Base-by-base conservation (phyloP, 2,113 vertebrate genomes). In the Odobenus rosmarus region DNA sequence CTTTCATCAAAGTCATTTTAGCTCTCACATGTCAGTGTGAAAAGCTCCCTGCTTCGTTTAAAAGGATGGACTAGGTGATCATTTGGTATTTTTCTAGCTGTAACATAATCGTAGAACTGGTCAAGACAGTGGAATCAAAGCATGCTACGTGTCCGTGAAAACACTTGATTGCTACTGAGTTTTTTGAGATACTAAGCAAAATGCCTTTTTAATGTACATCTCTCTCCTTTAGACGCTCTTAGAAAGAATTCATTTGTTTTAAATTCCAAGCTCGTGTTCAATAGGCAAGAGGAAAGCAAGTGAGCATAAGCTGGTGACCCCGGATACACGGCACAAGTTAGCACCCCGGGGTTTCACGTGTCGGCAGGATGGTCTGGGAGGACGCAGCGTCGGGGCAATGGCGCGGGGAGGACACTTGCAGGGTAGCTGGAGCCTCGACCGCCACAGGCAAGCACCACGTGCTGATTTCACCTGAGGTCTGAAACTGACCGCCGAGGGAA, bases 361-460 rank as follows among this genome's bases (percentile, higher is more conserved):
- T 7, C 3, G 7, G 71, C 46, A 14, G 26, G 74, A 15, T 1
- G 1, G 72, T 28, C 7, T 1, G 42, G 42, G 42, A 16, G 74
- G 72, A 11, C 1, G 3, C 18, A 1, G 72, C 7, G 0, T 3
- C 4, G 24, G 72, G 72, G 24, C 24, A 1, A 28, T 4, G 24
- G 7, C 14, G 42, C 13, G 0, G 13, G 3, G 7, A 0, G 24
- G 72, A 8, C 23, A 46, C 23, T 6, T 28, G 23, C 12, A 15
- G 6, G 1, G 39, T 4, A 8, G 72, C 39, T 7, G 72, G 39
- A 24, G 6, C 72, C 71, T 13, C 2, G 1, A 14, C 11, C 0
- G 36, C 23, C 39, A 14, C 5, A 3, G 71, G 39, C 74, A 49
- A 4, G 46, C 7, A 8, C 13, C 36, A 7, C 15, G 7, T 36